These are phyloP conservation scores for Thymelicus sylvestris DNA, from an alignment of 2,888 invertebrate species.

Conservation along the genomic window DNA sequence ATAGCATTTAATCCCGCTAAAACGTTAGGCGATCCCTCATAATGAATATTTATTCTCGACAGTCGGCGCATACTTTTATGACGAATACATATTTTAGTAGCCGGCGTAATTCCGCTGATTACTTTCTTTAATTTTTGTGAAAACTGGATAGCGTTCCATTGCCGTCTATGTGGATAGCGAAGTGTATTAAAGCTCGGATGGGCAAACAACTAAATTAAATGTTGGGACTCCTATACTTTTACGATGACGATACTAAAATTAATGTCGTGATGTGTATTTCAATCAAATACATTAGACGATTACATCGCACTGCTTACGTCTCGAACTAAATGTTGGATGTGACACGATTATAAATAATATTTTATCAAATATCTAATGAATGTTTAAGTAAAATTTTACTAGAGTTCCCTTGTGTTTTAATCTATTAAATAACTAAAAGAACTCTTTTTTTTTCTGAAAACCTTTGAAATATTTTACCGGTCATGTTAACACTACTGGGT, in stretches of 20 bases:
- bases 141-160: constrained; percentile 55
- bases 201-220: constrained; percentile 70
- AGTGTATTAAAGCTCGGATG: constrained; percentile 74
- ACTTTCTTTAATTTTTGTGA: constrained; percentile 82
- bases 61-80: constrained; percentile 81
- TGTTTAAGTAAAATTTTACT: background rate
- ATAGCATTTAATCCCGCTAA: constrained; percentile 82
- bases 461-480: no score
- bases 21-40: constrained; percentile 80
- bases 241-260: constrained; percentile 23
- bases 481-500: no score
- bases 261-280: constrained; percentile 28
- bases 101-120: constrained; percentile 81
- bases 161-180: constrained; percentile 52
- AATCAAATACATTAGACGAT: constrained; percentile 23
- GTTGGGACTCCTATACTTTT: constrained; percentile 38
- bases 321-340: background rate
- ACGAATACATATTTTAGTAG: constrained; percentile 84
- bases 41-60: constrained; percentile 83
- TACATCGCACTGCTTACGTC: constrained; percentile 1
- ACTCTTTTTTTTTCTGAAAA: no score
- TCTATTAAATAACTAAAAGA: no score
- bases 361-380: constrained; percentile 9
- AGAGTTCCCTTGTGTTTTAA: no score
- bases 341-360: background rate